A percentile compares a stretch with the other conserved stretches of the same genome.
These are phyloP conservation scores for Erebia ligea DNA, from an alignment of 2,888 invertebrate genomes.

Conservation along the genomic window DNA sequence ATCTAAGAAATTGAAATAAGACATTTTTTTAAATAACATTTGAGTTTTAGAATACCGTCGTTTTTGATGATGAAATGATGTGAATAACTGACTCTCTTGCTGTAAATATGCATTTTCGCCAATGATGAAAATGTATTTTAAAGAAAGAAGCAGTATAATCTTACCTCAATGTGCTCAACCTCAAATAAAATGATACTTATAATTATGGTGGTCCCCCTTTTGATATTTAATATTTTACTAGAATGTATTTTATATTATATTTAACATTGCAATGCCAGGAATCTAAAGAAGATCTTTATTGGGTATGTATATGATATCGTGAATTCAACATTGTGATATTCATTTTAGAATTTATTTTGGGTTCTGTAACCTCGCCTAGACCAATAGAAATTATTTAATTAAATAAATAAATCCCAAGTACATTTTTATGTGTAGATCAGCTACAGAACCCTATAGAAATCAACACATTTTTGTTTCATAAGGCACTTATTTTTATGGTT, in stretches of 20 bases:
- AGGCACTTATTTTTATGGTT: neutral
- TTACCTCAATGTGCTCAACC: neutral
- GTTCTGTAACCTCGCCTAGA: constrained; percentile 2
- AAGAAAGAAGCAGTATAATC: too few relatives aligned
- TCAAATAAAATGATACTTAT: neutral
- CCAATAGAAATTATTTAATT: neutral
- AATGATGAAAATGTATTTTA: too few relatives aligned
- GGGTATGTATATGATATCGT: constrained; percentile 63
- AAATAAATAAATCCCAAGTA: neutral
- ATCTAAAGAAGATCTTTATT: constrained; percentile 62
- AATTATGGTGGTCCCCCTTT: neutral
- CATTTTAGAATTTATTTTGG: constrained; percentile 1
- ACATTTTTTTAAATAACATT: too few relatives aligned
- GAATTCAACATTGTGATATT: neutral
- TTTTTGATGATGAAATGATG: too few relatives aligned
- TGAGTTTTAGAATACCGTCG: too few relatives aligned
- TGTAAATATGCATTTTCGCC: too few relatives aligned
- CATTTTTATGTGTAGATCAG: neutral
- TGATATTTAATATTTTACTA: constrained; percentile 13
- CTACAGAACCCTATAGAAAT: constrained; percentile 1
- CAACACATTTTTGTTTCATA: neutral
- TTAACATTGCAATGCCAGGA: constrained; percentile 65
- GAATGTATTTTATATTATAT: constrained; percentile 44
- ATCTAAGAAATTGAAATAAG: too few relatives aligned
- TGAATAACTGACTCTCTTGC: too few relatives aligned